These are phyloP conservation scores for Brachyhypopomus occidentalis DNA, from an alignment of 2,113 vertebrate species.

Conservation along the genomic window DNA sequence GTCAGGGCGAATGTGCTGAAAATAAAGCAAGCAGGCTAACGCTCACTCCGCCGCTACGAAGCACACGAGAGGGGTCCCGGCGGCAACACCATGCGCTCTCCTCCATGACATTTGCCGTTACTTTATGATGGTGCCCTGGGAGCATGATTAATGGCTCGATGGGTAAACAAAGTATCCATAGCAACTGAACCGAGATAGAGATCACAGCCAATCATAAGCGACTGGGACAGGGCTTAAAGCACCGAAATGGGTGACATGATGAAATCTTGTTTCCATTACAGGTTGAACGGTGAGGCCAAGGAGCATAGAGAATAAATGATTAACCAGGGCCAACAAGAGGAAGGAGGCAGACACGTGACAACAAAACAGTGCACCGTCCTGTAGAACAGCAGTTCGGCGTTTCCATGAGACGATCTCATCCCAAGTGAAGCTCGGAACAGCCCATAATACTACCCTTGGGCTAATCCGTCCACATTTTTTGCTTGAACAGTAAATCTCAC, in stretches of 20 bases:
- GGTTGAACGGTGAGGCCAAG: not conserved
- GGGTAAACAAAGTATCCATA: slow-evolving; percentile 10
- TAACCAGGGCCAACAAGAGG: too few relatives aligned
- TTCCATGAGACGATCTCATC: too few relatives aligned
- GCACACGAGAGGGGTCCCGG: not conserved
- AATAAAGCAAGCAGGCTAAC: slow-evolving; percentile 65
- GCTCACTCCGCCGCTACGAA: slow-evolving; percentile 52
- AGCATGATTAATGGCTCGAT: not conserved
- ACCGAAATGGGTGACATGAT: not conserved
- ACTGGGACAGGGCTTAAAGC: not conserved
- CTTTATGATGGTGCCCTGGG: not conserved
- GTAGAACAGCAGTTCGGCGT: too few relatives aligned
- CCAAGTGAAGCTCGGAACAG: too few relatives aligned
- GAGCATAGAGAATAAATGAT: too few relatives aligned
- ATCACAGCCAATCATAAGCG: not conserved
- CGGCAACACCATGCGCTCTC: not conserved
- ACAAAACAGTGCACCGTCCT: too few relatives aligned
- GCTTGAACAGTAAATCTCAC: not conserved
- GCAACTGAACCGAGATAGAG: slow-evolving; percentile 11
- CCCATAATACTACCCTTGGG: not conserved
- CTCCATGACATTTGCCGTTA: not conserved
- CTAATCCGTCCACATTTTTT: not conserved
- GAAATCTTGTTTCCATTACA: not conserved
- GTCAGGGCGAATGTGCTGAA: slow-evolving; percentile 72
- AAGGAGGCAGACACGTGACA: too few relatives aligned